These are phyloP conservation scores for Typhlomys cinereus DNA, from an alignment of 2,113 vertebrate species.

Conservation along the genomic window DNA sequence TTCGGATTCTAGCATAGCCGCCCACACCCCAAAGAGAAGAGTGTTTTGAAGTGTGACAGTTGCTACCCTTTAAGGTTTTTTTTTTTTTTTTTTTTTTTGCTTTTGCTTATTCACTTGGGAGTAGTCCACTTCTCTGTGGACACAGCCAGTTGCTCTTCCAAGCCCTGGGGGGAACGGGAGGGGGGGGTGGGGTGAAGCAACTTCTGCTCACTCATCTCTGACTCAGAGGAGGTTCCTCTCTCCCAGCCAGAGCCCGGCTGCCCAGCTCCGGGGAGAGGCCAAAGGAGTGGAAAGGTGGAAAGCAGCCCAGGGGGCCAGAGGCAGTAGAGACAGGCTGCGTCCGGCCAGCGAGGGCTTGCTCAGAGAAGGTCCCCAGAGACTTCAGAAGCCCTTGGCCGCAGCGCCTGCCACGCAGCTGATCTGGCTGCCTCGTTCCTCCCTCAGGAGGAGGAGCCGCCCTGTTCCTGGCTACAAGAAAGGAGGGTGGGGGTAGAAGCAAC, in stretches of 20 bases:
- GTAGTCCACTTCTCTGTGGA: conserved; percentile 19
- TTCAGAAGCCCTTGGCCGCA: not conserved
- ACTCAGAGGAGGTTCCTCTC: conserved; percentile 55
- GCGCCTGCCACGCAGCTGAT: not conserved
- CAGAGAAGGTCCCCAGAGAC: not conserved
- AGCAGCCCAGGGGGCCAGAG: not conserved
- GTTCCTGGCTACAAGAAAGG: not conserved
- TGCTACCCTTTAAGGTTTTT: conserved; percentile 51
- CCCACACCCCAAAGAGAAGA: not conserved
- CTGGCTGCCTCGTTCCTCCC: not conserved
- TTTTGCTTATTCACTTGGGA: conserved; percentile 52
- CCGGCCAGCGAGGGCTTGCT: not conserved
- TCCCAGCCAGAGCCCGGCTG: conserved; percentile 16
- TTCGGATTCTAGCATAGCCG: not conserved
- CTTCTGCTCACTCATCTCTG: conserved; percentile 45
- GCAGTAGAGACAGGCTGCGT: not conserved
- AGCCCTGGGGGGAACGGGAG: not conserved
- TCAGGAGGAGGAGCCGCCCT: not conserved
- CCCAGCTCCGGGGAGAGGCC: not conserved
- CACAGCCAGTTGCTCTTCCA: conserved; percentile 44
- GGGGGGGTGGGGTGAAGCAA: conserved; percentile 41
- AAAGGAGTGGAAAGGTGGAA: not conserved
- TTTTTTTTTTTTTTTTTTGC: not conserved
- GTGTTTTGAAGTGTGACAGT: not conserved
- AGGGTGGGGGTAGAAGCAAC: not conserved